Conservation (phyloP, 2,113 vertebrate genomes). For the Rhineura floridana region DNA sequence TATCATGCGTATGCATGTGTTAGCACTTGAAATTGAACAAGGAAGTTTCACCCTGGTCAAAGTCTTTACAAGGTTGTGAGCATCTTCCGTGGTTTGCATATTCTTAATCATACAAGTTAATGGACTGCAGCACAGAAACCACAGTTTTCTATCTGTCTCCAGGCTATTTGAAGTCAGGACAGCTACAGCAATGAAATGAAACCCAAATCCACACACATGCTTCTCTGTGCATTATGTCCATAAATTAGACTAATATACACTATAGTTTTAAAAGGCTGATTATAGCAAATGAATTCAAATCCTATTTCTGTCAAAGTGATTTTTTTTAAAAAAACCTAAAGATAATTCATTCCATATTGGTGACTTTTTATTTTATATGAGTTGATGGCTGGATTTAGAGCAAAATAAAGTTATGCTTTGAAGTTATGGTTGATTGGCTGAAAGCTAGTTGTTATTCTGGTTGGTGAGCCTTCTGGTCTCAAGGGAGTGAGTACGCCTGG, state of each 20-base stretch:
- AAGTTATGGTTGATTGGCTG: background rate
- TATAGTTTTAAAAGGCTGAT: background rate
- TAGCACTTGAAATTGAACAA: slow-evolving; percentile 25
- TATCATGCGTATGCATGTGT: background rate
- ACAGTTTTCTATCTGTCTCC: slow-evolving; percentile 13
- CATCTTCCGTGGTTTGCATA: background rate
- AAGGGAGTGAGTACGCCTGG: background rate
- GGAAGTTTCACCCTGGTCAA: slow-evolving; percentile 15
- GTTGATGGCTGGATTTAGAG: background rate
- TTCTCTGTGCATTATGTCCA: background rate
- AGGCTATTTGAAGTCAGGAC: slow-evolving; percentile 18
- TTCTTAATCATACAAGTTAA: slow-evolving; percentile 31
- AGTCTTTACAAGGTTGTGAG: slow-evolving; percentile 4
- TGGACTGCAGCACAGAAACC: slow-evolving; percentile 6
- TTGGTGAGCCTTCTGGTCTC: background rate
- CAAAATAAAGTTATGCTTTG: background rate
- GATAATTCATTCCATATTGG: background rate
- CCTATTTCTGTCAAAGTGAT: background rate
- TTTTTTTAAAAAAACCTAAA: background rate
- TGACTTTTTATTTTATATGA: background rate
- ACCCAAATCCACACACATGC: background rate
- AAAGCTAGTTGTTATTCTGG: background rate
- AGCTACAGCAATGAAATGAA: slow-evolving; percentile 11
- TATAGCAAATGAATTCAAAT: background rate
- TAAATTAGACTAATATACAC: background rate